A percentile compares a stretch with the other conserved stretches of the same genome.
These are phyloP conservation scores for Lasiurus cinereus DNA, from an alignment of 2,113 vertebrate species.

Conservation along the genomic window DNA sequence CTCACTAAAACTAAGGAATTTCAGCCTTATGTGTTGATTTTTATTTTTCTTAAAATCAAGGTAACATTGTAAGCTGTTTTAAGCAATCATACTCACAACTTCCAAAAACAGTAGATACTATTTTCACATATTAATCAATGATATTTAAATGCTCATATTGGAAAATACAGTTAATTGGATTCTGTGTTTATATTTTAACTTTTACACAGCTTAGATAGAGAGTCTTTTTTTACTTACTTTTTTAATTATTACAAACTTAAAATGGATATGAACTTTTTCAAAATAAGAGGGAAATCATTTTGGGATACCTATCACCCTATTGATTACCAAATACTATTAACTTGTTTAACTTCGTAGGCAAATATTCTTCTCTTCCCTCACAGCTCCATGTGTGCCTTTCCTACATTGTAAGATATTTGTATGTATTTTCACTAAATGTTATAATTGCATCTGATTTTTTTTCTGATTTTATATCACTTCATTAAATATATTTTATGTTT, in stretches of 20 bases:
- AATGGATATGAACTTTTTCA: neutral
- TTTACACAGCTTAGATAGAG: neutral
- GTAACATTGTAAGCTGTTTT: neutral
- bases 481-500: neutral
- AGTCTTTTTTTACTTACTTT: neutral
- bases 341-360: neutral
- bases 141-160: neutral
- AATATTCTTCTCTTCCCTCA: neutral
- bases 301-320: neutral
- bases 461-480: neutral
- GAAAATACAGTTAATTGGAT: neutral
- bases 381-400: neutral
- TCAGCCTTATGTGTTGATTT: neutral
- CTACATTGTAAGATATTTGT: neutral
- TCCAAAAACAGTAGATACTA: neutral
- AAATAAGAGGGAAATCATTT: neutral
- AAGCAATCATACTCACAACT: neutral
- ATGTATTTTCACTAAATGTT: neutral
- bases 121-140: neutral
- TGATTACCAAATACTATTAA: neutral
- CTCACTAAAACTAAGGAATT: neutral
- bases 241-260: neutral
- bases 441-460: neutral
- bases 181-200: neutral
- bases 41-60: neutral